These are phyloP conservation scores for Aythya baeri DNA, from an alignment of 2,113 vertebrate genomes.

Conservation along the genomic window DNA sequence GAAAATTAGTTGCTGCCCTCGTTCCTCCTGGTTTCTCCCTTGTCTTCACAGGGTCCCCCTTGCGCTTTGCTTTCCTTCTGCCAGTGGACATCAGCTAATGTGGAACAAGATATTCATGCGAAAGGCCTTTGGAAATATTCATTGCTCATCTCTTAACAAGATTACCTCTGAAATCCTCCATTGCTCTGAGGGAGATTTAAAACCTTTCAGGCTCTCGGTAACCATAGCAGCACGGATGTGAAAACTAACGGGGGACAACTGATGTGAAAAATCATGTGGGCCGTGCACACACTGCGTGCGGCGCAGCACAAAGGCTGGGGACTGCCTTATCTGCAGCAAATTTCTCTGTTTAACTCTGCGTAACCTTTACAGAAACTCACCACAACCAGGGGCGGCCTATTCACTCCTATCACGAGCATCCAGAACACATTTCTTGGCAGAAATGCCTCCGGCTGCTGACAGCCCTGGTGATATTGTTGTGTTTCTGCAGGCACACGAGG, in stretches of 20 bases:
- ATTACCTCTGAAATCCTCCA: conserved; percentile 64
- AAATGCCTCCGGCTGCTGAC: not conserved
- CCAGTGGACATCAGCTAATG: conserved; percentile 16
- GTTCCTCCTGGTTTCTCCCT: not conserved
- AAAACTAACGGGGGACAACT: conserved; percentile 26
- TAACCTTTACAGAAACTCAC: not conserved
- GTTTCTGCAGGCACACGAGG: not conserved
- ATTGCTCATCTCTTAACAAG: conserved; percentile 73
- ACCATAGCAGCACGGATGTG: conserved; percentile 68
- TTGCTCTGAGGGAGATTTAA: conserved; percentile 60
- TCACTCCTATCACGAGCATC: not conserved
- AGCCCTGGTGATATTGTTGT: fast-evolving
- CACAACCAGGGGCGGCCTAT: not conserved
- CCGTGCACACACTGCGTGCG: not conserved
- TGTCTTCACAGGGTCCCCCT: not conserved
- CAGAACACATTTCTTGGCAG: not conserved
- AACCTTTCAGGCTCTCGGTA: conserved; percentile 57
- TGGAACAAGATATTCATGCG: conserved; percentile 16
- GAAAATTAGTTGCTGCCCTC: not conserved
- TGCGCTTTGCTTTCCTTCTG: not conserved
- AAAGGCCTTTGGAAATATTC: conserved; percentile 71
- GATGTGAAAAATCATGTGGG: conserved; percentile 41
- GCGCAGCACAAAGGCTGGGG: not conserved
- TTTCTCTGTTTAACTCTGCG: not conserved
- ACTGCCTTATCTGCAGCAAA: not conserved